These are phyloP conservation scores for Vulpes lagopus DNA, from an alignment of 2,113 vertebrate genomes.

Conservation along the genomic window DNA sequence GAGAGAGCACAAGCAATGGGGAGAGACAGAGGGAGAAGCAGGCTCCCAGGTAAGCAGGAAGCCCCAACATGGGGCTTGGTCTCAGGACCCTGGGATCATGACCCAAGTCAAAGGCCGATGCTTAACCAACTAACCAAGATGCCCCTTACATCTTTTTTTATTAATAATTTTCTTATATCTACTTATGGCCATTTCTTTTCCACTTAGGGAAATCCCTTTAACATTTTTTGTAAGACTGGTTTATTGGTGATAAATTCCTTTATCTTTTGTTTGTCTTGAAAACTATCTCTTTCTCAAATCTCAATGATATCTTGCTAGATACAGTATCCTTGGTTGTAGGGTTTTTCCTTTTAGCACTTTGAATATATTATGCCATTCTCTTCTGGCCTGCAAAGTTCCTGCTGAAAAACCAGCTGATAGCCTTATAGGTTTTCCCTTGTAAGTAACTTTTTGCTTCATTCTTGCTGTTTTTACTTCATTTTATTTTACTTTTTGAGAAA, in stretches of 20 bases:
- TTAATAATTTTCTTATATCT: neutral
- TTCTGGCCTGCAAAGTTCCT: neutral
- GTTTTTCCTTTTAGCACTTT: neutral
- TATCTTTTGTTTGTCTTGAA: neutral
- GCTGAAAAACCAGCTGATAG: neutral
- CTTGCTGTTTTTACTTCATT: neutral
- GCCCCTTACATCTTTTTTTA: neutral
- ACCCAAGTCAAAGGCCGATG: too few relatives aligned
- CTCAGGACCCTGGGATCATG: too few relatives aligned
- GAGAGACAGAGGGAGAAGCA: too few relatives aligned
- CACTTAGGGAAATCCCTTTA: neutral
- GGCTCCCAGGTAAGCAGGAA: too few relatives aligned
- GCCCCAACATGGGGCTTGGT: too few relatives aligned
- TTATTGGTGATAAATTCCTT: neutral
- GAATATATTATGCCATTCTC: neutral
- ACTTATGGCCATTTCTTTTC: neutral
- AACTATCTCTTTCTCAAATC: neutral
- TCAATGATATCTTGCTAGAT: neutral
- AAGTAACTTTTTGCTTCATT: neutral
- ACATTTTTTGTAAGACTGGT: neutral
- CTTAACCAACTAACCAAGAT: too few relatives aligned
- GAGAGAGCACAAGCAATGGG: too few relatives aligned
- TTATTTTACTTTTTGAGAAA: neutral
- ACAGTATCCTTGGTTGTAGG: neutral
- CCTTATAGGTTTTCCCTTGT: neutral